phyloP scores from a whole-genome alignment of 2,888 invertebrate genomes.

The Drosophila diplacantha region DNA sequence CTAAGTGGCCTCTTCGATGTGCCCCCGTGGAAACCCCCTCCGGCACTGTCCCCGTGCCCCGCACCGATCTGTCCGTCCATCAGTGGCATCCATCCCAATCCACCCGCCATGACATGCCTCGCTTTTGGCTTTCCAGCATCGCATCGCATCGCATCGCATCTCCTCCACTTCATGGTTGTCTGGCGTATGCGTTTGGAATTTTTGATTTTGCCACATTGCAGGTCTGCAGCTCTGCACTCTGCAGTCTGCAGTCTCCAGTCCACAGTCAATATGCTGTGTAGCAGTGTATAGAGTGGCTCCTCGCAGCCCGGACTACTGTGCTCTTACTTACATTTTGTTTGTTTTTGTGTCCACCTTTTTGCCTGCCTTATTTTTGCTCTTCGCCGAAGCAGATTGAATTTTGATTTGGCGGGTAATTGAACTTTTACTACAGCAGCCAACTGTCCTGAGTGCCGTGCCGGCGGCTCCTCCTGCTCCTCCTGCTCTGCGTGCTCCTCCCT shows the following conservation, averaged over 20 bases:
- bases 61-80: constrained; percentile 18
- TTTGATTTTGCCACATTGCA: constrained; percentile 73
- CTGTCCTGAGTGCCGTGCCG: constrained; percentile 5
- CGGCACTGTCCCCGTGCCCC: background rate
- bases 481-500: no score
- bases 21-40: constrained; percentile 1
- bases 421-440: constrained; percentile 63
- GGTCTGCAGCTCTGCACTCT: constrained; percentile 37
- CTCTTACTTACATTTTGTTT: constrained; percentile 30
- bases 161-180: constrained; percentile 61
- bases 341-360: constrained; percentile 42
- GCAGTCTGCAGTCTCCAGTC: constrained; percentile 8
- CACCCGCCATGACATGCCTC: constrained; percentile 59
- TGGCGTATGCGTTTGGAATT: constrained; percentile 73
- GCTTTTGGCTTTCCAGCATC: constrained; percentile 35
- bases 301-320: constrained; percentile 31
- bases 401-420: constrained; percentile 75
- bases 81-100: constrained; percentile 20
- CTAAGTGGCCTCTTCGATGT: constrained; percentile 58
- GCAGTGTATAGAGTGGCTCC: background rate
- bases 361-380: constrained; percentile 47
- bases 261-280: constrained; percentile 9
- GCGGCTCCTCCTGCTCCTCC: constrained; percentile 1
- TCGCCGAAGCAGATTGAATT: constrained; percentile 69
- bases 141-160: constrained; percentile 9